Evolutionary conservation across 2,888 invertebrate species (phyloP), one percentile per base, ranked within the genome.

Genomic region (Molorchus minor): DNA sequence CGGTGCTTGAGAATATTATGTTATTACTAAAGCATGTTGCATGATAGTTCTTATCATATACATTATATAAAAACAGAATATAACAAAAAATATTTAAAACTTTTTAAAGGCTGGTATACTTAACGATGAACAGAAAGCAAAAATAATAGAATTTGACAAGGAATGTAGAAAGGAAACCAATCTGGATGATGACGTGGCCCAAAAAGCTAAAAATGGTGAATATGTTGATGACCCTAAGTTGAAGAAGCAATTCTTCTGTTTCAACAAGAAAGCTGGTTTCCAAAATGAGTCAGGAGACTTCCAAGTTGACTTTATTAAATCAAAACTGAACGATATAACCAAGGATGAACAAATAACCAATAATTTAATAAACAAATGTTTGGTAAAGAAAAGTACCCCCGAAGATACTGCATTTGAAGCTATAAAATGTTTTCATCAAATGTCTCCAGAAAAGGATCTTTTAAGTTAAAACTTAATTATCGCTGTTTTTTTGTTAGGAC

Each of bases 211-310:
- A 56, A 81, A 81, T 57, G 84, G 84, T 0, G 81, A 83, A 33
- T 84, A 83, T 65, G 76, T 75, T 0, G 80, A 84, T 0, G 82
- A 83, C 38, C 80, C 80, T 7, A 75, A 66, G 0, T 62, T 84
- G 1, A 84, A 83, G 65, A 81, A 82, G 35, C 84, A 83, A 63
- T 75, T 78, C 0, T 71, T 81, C 0, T 84, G 84, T 68, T 81
- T 84, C 75, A 81, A 84, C 72, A 73, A 82, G 56, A 83, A 82
- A 61, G 75, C 82, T 1, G 82, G 80, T 0, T 82, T 82, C 54
- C 61, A 84, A n/a, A 82, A 83, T 20, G 76, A 80, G 1, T 64
- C 65, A 20, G 74, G 71, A 2, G 68, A 69, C 7, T 49, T 73
- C 15, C 68, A 73, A 33, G 10, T 45, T 0, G 83, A 82, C 7